Percentiles rank a stretch among this genome's conserved stretches.
phyloP scores from a whole-genome alignment of 2,113 vertebrate species.

The Sarotherodon lohbergeri region DNA sequence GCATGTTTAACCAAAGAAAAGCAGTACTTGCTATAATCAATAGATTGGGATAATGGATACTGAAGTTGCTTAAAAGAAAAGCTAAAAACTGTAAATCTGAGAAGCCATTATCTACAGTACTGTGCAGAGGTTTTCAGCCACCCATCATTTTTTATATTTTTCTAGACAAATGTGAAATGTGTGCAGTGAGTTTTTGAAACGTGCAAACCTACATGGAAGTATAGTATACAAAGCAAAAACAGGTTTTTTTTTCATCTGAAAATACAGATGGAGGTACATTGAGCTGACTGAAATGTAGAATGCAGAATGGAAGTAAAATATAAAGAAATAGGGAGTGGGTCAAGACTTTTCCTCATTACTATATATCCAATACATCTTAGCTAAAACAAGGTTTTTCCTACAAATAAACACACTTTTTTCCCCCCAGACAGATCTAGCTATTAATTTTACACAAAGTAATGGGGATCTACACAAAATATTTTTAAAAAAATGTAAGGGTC shows the following conservation, averaged over 20 bases:
- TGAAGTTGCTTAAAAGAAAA: not conserved
- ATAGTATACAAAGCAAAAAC: not conserved
- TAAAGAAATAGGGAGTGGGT: not conserved
- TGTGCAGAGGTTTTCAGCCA: not conserved
- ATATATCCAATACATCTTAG: not conserved
- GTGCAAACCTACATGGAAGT: not conserved
- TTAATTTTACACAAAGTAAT: not conserved
- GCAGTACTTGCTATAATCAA: not conserved
- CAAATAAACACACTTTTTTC: rapidly evolving
- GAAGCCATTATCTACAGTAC: not conserved
- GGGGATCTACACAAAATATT: not conserved
- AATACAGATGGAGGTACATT: not conserved
- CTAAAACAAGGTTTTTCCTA: not conserved
- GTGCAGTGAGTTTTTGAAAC: not conserved
- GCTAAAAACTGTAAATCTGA: not conserved
- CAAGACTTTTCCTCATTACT: not conserved
- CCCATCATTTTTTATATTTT: not conserved
- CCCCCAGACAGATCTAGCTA: not conserved
- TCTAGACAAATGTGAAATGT: not conserved
- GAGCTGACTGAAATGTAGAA: not conserved
- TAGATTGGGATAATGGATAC: not conserved
- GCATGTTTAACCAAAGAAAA: not conserved
- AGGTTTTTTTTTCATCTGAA: rapidly evolving
- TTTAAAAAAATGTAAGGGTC: not conserved
- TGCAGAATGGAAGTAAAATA: not conserved